These are phyloP conservation scores for Drosophila busckii DNA, from an alignment of 1,140 invertebrate species.

Conservation along the genomic window DNA sequence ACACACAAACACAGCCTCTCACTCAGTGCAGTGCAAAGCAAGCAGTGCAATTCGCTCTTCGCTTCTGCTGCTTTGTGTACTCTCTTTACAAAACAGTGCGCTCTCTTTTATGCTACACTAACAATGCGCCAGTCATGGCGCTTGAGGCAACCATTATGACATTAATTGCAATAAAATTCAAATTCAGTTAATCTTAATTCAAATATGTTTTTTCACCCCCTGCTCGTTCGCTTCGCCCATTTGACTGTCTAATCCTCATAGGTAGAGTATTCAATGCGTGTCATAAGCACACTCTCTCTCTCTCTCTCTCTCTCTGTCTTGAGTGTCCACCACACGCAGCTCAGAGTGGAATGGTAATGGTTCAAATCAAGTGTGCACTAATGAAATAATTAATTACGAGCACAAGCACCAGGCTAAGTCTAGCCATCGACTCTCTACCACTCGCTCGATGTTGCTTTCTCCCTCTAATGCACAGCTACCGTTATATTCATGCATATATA, in stretches of 20 bases:
- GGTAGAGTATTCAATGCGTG: no score
- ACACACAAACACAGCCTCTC: constrained; percentile 7
- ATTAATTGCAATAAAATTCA: no score
- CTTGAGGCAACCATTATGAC: no score
- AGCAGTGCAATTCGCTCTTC: constrained; percentile 31
- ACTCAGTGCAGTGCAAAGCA: constrained; percentile 7
- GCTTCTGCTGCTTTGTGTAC: not conserved
- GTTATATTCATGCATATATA: not conserved
- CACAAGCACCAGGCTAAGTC: constrained; percentile 40
- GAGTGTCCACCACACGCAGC: no score
- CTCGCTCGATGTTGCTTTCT: not conserved
- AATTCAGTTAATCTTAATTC: no score
- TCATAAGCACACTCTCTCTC: no score
- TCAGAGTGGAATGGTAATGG: constrained; percentile 2
- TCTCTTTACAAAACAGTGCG: constrained; percentile 13
- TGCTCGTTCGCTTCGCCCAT: no score
- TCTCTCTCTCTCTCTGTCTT: no score
- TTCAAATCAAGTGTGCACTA: constrained; percentile 56
- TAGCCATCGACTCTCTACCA: constrained; percentile 6
- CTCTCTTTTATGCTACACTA: constrained; percentile 10
- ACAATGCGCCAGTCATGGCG: no score
- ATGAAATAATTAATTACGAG: constrained; percentile 65
- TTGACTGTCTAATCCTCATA: no score
- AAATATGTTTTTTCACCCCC: no score
- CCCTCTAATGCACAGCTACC: not conserved